Evolutionary conservation across 2,113 vertebrate species (phyloP), one percentile per base, ranked within the genome.

Genomic region (Lates calcarifer): DNA sequence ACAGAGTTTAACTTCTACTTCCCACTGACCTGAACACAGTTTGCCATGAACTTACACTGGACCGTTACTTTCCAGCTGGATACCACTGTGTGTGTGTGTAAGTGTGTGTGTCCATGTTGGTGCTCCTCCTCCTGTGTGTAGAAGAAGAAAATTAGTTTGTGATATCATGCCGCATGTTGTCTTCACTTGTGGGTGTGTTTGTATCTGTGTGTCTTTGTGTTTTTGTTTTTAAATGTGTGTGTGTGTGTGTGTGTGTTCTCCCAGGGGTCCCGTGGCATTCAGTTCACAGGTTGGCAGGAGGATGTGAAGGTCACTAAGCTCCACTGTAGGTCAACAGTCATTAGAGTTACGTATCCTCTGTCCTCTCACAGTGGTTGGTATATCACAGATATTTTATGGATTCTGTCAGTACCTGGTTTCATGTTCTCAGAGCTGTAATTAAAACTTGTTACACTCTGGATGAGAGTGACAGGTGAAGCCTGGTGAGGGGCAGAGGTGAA

Each of bases 301-400:
- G 82, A 89, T 84, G 89, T 85, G 79, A 90, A 87, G 86, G 67
- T 90, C 87, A 79, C 31, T 22, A n/a, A n/a, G n/a, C n/a, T n/a
- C n/a, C n/a, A n/a, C n/a, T n/a, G n/a, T 31, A 68, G 88, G 80
- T 86, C 87, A 84, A 47, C 43, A 53, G 70, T 76, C 74, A 79
- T 56, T 76, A 60, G 0, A 58, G 22, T 31, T 5, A 6, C 3
- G 12, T 18, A 11, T n/a, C 56, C 4, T 49, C 29, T 68, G 0
- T 15, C 2, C 55, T 7, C 55, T 24, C n/a, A 12, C 26, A 49
- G 26, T 17, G 0, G 55, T 13, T 0, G 1, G 18, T 67, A 0
- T 24, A 41, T 67, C 22, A 49, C 14, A 39, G 5, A 15, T 6
- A 6, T 37, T 63, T 55, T 33, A 57, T 43, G 13, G 35, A 18